Evolutionary conservation across 2,113 vertebrate genomes (phyloP).

Genomic region (Egretta garzetta): DNA sequence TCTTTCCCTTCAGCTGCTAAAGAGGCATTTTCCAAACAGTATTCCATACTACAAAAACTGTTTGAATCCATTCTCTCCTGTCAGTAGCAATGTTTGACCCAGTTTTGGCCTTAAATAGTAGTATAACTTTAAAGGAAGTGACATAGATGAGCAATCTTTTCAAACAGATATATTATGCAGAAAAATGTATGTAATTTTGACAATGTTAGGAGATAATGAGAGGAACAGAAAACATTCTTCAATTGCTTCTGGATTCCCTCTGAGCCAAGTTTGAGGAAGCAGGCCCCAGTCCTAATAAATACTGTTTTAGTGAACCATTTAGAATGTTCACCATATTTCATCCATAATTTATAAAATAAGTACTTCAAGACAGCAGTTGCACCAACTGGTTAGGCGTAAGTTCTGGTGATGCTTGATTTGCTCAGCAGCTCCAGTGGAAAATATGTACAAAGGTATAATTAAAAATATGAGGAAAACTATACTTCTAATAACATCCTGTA

Average conservation of each 20-base stretch:
- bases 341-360: neutral
- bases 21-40: neutral
- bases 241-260: neutral
- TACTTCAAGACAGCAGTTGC: neutral
- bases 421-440: conserved; percentile 4
- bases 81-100: neutral
- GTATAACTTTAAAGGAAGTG: neutral
- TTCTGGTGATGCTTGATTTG: neutral
- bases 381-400: neutral
- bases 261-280: neutral
- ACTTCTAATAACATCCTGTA: neutral
- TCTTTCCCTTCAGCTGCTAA: neutral
- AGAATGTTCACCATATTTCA: neutral
- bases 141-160: neutral
- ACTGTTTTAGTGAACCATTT: neutral
- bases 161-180: neutral
- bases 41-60: neutral
- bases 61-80: neutral
- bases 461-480: neutral
- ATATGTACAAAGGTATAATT: neutral
- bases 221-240: neutral
- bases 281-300: neutral
- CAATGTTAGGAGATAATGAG: neutral
- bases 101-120: neutral
- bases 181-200: neutral